Conservation (phyloP, 2,797 vertebrate species). For the Nothura maculosa region DNA sequence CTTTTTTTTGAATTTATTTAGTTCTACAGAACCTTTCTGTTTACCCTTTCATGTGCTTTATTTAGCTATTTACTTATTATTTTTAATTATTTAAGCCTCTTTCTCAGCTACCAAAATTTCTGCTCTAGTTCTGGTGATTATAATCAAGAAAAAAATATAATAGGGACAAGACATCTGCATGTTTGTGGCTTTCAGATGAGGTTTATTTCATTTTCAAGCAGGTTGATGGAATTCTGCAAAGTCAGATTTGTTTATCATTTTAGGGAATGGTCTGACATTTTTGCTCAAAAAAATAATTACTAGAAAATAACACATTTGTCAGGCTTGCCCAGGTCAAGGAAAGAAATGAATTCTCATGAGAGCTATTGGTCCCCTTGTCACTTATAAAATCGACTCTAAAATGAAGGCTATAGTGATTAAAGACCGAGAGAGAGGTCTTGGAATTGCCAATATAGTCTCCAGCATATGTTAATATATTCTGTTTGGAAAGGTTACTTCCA, state of each 20-base stretch:
- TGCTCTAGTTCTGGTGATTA: background rate
- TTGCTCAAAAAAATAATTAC: conserved; percentile 7
- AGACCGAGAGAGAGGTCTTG: conserved; percentile 24
- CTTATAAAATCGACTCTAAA: conserved; percentile 27
- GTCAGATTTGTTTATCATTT: conserved; percentile 25
- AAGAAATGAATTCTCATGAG: background rate
- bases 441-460: conserved; percentile 33
- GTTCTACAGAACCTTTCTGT: background rate
- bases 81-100: background rate
- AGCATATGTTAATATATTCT: conserved; percentile 60
- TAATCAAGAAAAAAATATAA: background rate
- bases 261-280: background rate
- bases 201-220: conserved; percentile 26
- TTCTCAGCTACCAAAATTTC: background rate
- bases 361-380: background rate
- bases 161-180: conserved; percentile 2
- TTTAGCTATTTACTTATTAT: background rate
- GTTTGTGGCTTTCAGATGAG: conserved; percentile 34
- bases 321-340: background rate
- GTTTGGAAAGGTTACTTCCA: conserved; percentile 67
- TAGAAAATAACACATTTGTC: background rate
- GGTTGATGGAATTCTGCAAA: conserved; percentile 16
- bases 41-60: background rate
- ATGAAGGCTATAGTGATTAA: conserved; percentile 55
- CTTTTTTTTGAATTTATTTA: background rate